Evolutionary conservation across 2,113 vertebrate genomes (phyloP).

Genomic region (Ceyx cyanopectus): DNA sequence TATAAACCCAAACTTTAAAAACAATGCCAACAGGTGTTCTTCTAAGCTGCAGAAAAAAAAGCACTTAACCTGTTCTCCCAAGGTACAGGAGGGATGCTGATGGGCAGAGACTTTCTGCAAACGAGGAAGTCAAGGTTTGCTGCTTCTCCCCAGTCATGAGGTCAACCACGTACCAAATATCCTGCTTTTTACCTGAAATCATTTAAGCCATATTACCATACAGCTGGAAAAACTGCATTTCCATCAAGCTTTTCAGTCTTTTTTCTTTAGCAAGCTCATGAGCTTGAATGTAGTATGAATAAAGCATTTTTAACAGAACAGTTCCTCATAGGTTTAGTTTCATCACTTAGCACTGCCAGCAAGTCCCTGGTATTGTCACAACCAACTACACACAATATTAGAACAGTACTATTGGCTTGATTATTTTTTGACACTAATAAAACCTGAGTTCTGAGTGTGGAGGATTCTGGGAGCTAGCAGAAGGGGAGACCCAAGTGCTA

Average conservation of each 20-base stretch:
- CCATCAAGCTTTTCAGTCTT: neutral
- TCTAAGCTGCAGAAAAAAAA: neutral
- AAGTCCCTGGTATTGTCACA: neutral
- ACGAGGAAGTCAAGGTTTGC: conserved; percentile 94
- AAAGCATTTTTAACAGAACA: neutral
- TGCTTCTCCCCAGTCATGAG: conserved; percentile 96
- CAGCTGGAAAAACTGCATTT: neutral
- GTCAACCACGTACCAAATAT: conserved; percentile 96
- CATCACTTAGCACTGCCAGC: neutral
- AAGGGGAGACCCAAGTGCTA: neutral
- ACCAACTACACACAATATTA: neutral
- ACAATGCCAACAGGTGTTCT: neutral
- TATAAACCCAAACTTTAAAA: neutral
- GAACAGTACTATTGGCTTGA: neutral
- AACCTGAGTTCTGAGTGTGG: neutral
- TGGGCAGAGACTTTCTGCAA: conserved; percentile 92
- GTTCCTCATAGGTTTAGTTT: neutral
- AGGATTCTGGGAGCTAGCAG: neutral
- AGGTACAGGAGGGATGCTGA: conserved; percentile 95
- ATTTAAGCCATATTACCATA: neutral
- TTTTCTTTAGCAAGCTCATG: neutral
- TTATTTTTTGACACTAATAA: neutral
- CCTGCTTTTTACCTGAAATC: conserved; percentile 94
- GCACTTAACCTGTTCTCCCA: conserved; percentile 90
- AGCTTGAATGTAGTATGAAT: neutral